Conservation (phyloP, 2,113 vertebrate genomes). For the Thymallus thymallus region DNA sequence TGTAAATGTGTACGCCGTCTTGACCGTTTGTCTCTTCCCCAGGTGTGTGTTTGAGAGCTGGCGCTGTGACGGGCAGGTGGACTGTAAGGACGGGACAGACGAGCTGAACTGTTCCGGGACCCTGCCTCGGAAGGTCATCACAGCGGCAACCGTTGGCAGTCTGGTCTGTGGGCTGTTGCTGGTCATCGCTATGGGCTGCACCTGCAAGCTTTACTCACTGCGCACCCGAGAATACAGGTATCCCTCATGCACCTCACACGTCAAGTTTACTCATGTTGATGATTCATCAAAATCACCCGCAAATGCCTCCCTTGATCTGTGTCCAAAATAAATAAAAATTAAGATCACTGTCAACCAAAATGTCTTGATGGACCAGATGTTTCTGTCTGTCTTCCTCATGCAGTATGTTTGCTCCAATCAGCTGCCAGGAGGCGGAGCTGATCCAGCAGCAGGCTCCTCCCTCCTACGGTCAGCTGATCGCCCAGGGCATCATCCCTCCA, state of each 20-base stretch:
- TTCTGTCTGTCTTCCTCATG: not conserved
- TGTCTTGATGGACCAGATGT: not conserved
- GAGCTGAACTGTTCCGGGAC: conserved; percentile 83
- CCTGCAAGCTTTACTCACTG: conserved; percentile 88
- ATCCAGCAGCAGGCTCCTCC: conserved; percentile 90
- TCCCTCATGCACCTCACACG: not conserved
- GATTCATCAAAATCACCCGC: not conserved
- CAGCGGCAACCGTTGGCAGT: conserved; percentile 86
- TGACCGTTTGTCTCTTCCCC: conserved; percentile 5
- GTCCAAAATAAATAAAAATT: not conserved
- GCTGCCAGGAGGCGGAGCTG: conserved; percentile 83
- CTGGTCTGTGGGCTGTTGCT: conserved; percentile 86
- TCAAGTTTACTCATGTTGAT: not conserved
- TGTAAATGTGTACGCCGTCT: too few species aligned
- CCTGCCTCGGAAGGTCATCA: conserved; percentile 88
- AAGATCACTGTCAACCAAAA: too few species aligned
- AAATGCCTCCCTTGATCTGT: not conserved
- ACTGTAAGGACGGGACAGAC: conserved; percentile 85
- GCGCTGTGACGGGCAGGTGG: conserved; percentile 88
- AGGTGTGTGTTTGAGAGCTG: conserved; percentile 91
- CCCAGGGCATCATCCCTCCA: conserved; percentile 87
- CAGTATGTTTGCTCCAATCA: conserved; percentile 86
- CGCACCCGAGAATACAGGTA: conserved; percentile 82
- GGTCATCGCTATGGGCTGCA: conserved; percentile 89
- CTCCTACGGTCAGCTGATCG: conserved; percentile 89